Percentiles rank a stretch among this genome's conserved stretches.
phyloP scores from a whole-genome alignment of 2,113 vertebrate species.

The Eclectus roratus region DNA sequence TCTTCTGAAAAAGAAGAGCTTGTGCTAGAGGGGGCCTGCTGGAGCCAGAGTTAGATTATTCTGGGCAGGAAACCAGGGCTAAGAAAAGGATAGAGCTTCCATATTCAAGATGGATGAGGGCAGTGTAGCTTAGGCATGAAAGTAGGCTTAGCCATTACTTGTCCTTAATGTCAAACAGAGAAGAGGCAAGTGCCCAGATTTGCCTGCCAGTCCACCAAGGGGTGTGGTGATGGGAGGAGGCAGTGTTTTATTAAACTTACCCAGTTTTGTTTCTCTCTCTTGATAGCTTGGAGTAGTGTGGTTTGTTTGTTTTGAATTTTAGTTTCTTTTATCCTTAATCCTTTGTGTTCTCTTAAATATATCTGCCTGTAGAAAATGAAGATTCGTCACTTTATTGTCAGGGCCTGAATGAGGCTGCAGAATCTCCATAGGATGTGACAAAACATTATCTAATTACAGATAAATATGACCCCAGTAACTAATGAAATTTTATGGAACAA shows the following conservation, averaged over 20 bases:
- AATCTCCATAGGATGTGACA: background rate
- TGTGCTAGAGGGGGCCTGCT: background rate
- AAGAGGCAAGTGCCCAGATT: background rate
- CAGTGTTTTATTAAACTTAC: background rate
- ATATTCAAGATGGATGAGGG: background rate
- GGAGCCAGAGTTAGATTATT: background rate
- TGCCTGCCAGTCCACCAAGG: background rate
- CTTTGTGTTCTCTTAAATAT: background rate
- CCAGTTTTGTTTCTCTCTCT: background rate
- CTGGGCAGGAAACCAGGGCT: background rate
- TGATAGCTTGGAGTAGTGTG: background rate
- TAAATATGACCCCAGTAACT: background rate
- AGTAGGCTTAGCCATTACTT: background rate
- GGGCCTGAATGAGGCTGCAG: background rate
- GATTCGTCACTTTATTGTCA: background rate
- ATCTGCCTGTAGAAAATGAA: background rate
- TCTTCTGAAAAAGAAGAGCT: background rate
- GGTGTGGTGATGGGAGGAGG: background rate
- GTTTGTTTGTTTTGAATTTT: background rate
- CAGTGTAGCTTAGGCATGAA: background rate
- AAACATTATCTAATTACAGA: constrained; percentile 8
- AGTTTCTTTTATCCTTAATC: background rate
- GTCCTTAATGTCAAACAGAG: background rate
- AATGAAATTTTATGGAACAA: constrained; percentile 19
- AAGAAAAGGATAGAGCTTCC: background rate